Percentiles rank a stretch among this genome's conserved stretches.
phyloP scores from a whole-genome alignment of 2,797 vertebrate genomes.

The Periparus ater region DNA sequence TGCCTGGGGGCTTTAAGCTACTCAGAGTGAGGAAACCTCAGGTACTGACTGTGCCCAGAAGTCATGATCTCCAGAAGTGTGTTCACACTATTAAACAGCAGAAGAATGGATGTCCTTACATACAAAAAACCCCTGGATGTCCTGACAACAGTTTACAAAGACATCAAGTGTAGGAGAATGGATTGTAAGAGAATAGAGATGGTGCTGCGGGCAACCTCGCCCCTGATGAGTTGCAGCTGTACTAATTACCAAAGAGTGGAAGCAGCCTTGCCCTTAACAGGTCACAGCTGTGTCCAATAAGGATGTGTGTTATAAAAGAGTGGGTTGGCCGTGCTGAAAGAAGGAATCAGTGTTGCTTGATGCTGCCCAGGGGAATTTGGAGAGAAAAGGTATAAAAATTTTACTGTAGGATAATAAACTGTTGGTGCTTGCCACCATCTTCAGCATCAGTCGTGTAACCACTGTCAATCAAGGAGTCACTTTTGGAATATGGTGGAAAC shows the following conservation, averaged over 20 bases:
- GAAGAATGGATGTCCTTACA: not conserved
- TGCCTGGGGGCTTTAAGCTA: not conserved
- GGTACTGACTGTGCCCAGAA: not conserved
- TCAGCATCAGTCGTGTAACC: not conserved
- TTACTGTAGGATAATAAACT: not conserved
- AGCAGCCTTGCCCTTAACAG: not conserved
- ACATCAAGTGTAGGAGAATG: not conserved
- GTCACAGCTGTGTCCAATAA: not conserved
- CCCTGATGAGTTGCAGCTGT: not conserved
- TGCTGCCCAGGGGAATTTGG: not conserved
- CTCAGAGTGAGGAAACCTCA: not conserved
- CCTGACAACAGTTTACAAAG: not conserved
- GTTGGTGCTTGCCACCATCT: not conserved
- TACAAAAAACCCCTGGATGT: rapidly evolving
- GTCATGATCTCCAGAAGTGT: not conserved
- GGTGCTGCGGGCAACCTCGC: not conserved
- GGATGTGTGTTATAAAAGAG: not conserved
- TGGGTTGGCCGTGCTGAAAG: not conserved
- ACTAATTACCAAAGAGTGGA: not conserved
- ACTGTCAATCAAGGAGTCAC: not conserved
- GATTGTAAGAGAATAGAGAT: not conserved
- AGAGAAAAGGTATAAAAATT: not conserved
- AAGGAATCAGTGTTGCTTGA: not conserved
- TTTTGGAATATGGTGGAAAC: not conserved
- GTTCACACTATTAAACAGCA: not conserved